Conservation (phyloP, 2,888 invertebrate genomes). For the Euclidia mi region DNA sequence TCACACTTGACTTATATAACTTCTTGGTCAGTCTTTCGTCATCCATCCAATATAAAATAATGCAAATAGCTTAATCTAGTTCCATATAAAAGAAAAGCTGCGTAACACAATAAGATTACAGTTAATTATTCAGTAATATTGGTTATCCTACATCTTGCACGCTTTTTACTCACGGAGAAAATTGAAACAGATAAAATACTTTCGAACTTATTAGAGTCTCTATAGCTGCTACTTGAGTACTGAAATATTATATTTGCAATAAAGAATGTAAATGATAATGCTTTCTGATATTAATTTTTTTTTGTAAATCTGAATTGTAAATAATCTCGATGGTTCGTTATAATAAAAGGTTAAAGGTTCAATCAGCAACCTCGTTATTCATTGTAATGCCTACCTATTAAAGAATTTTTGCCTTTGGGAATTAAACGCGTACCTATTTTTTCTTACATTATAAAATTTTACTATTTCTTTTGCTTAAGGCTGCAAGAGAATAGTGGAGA, state of each 20-base stretch:
- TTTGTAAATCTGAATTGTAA: background rate
- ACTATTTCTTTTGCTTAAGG: no score
- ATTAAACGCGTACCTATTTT: no score
- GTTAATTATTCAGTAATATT: slow-evolving; percentile 1
- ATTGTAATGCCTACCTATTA: no score
- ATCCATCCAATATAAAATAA: no score
- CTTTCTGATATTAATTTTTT: background rate
- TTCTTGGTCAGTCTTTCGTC: no score
- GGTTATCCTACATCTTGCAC: slow-evolving; percentile 21
- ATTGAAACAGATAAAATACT: slow-evolving; percentile 37
- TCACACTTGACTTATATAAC: no score
- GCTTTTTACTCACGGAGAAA: slow-evolving; percentile 30
- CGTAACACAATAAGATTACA: background rate
- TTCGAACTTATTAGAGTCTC: slow-evolving; percentile 32
- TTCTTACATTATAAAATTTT: no score
- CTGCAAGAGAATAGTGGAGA: no score
- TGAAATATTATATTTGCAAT: slow-evolving; percentile 13
- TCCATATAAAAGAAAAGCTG: slow-evolving; percentile 3
- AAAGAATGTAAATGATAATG: slow-evolving; percentile 7
- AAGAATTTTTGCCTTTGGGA: no score
- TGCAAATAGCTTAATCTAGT: no score
- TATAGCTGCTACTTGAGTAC: slow-evolving; percentile 17
- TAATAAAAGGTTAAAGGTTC: no score
- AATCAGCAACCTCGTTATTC: no score
- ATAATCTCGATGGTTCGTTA: background rate